A percentile compares a stretch with the other conserved stretches of the same genome.
Conservation (phyloP, 2,797 vertebrate genomes). For the Myiotriccus ornatus region DNA sequence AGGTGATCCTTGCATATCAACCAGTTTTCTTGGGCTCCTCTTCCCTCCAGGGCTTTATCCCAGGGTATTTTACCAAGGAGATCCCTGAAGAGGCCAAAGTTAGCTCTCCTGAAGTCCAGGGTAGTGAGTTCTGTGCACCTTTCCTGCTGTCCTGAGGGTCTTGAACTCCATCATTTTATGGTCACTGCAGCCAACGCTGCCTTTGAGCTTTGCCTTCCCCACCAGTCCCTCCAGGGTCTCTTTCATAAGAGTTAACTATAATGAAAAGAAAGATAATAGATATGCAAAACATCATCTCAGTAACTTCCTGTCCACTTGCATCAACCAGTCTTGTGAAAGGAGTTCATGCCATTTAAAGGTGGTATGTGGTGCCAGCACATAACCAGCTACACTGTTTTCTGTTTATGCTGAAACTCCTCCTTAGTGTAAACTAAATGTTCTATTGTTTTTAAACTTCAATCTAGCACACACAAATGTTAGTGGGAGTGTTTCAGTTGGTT, state of each 20-base stretch:
- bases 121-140: fast-evolving
- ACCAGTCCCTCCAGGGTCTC: background rate
- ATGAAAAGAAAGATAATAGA: background rate
- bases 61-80: background rate
- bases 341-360: background rate
- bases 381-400: background rate
- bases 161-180: background rate
- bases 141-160: background rate
- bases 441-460: constrained; percentile 2
- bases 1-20: background rate
- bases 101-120: fast-evolving
- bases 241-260: background rate
- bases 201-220: background rate
- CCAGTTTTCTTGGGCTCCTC: background rate
- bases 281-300: background rate
- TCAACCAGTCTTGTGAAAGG: background rate
- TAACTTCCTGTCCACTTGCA: background rate
- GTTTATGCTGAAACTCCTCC: background rate
- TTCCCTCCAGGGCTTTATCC: background rate
- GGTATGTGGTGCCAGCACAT: background rate
- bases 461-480: background rate
- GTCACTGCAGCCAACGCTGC: background rate
- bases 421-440: background rate
- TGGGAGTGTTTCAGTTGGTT: background rate
- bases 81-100: background rate